Evolutionary conservation across 2,113 vertebrate genomes (phyloP), one percentile per base, ranked within the genome.

Genomic region (Piaya cayana): DNA sequence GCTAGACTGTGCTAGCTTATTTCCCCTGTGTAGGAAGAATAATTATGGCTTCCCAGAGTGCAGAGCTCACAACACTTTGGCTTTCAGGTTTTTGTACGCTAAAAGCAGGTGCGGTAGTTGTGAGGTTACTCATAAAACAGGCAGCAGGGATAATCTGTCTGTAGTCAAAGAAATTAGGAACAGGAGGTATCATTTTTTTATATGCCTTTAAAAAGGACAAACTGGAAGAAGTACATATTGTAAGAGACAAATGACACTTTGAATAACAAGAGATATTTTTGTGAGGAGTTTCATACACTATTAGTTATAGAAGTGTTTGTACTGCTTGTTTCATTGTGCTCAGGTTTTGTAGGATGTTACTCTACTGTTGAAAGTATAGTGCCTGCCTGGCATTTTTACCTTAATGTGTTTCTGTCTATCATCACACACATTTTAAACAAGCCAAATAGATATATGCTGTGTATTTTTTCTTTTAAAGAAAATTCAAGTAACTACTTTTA

Each of bases 131-230:
- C 23, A 62, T 76, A 91, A 83, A 76, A 92, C 18, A 82, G 71
- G 50, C 27, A 62, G 30, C 29, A 89, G 71, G 71, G 67, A 84
- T 86, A 91, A 82, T 67, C 56, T 37, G 32, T 19, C 42, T 67
- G 42, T 75, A 76, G 23, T 27, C 43, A 45, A 94, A 63, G 29
- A 88, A 82, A 67, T 45, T 37, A 75, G n/a, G 20, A 60, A 29
- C 8, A 52, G 49, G 50, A 32, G 15, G 30, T 49, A 30, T 3
- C 0, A 0, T 32, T 42, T 58, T 70, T 53, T 9, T 63, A 34
- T 30, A 12, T 27, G 27, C 5, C 13, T 92, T 89, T 86, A 18
- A 75, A 89, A 96, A 84, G 15, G 37, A 52, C 7, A 72, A 49
- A 49, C 32, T 70, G 37, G 37, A 60, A 39, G 30, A 47, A n/a